phyloP scores from a whole-genome alignment of 2,113 vertebrate genomes.

The Caloenas nicobarica region DNA sequence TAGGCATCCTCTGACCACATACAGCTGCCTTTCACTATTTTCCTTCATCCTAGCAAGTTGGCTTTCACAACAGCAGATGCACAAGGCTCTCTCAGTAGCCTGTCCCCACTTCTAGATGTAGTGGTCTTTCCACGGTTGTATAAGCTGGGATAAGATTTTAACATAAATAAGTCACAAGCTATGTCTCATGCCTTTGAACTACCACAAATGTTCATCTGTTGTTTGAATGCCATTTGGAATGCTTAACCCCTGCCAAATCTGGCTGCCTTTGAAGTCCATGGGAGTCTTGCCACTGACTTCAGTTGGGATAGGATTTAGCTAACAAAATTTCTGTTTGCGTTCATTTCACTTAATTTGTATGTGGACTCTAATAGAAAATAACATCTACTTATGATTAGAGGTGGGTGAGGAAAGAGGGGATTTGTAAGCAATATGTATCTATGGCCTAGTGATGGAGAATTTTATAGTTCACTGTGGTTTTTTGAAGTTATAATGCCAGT shows the following conservation, averaged over 20 bases:
- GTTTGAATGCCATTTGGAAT: slow-evolving; percentile 6
- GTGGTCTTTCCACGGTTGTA: not conserved
- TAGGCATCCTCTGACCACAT: not conserved
- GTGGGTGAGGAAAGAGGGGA: not conserved
- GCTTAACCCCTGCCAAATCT: slow-evolving; percentile 33
- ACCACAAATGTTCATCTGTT: not conserved
- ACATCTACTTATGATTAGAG: not conserved
- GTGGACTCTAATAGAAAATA: not conserved
- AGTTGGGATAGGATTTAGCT: not conserved
- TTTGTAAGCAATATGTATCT: not conserved
- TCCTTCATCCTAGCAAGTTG: not conserved
- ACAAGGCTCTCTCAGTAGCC: not conserved
- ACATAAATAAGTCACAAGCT: not conserved
- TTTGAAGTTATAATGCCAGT: not conserved
- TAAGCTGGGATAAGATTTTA: not conserved
- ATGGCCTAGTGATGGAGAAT: not conserved
- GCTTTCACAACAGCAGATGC: not conserved
- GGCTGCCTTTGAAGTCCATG: slow-evolving; percentile 32
- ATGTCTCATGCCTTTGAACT: slow-evolving; percentile 4
- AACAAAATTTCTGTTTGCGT: not conserved
- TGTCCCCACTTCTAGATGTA: not conserved
- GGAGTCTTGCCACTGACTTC: not conserved
- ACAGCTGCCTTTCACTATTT: not conserved
- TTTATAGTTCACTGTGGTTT: not conserved
- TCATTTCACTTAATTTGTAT: not conserved